Evolutionary conservation across 2,797 vertebrate species (phyloP).

Genomic region (Myotis vivesi): DNA sequence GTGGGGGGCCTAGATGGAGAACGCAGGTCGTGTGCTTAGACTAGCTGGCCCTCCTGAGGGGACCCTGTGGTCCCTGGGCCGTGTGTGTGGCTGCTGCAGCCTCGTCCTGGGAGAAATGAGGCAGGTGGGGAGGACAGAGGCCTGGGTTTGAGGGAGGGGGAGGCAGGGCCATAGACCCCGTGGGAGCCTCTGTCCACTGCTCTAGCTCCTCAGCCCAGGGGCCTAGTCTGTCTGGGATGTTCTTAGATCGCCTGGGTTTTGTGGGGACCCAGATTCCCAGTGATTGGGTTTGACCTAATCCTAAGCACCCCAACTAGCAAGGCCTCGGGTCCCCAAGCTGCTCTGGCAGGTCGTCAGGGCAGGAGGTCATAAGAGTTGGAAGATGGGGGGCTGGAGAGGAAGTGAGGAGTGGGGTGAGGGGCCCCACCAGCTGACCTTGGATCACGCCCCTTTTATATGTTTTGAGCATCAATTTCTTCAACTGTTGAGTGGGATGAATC

Average conservation of each 20-base stretch:
- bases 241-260: neutral
- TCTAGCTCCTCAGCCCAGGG: neutral
- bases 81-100: neutral
- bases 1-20: neutral
- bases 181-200: neutral
- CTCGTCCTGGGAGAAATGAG: neutral
- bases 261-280: neutral
- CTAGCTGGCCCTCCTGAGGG: neutral
- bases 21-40: fast-evolving
- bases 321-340: neutral
- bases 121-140: neutral
- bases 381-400: neutral
- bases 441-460: neutral
- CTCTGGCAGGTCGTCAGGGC: fast-evolving
- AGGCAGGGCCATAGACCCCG: neutral
- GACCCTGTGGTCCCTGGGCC: neutral
- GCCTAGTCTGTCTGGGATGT: neutral
- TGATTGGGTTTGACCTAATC: neutral
- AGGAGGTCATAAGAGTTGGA: neutral
- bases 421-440: too few relatives aligned
- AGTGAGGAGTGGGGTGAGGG: neutral
- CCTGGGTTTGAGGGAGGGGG: too few relatives aligned
- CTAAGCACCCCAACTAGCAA: neutral
- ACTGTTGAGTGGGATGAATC: neutral
- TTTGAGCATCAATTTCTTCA: neutral